Conservation (phyloP, 2,888 invertebrate species). For the Chrysomela aeneicollis region DNA sequence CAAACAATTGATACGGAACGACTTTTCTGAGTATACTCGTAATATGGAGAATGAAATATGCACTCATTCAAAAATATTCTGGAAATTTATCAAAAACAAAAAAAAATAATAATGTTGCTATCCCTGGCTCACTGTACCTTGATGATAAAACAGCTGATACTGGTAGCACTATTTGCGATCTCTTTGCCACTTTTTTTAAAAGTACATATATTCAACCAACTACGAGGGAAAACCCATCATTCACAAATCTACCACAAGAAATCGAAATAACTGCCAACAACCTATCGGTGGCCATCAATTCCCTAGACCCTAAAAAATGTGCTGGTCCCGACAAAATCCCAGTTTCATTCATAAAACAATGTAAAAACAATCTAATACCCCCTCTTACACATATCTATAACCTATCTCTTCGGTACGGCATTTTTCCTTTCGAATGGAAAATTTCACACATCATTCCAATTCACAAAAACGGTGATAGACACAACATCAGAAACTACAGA, state of each 20-base stretch:
- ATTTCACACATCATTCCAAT: neutral
- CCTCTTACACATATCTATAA: no score
- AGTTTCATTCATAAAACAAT: no score
- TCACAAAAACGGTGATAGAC: neutral
- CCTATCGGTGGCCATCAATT: neutral
- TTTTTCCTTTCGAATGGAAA: neutral
- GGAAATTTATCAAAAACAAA: neutral
- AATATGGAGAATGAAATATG: conserved; percentile 3
- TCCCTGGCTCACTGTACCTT: neutral
- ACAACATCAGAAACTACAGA: no score
- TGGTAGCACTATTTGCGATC: neutral
- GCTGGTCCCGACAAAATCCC: no score
- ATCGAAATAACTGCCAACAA: neutral
- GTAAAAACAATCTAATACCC: no score
- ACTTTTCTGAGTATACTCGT: conserved; percentile 3
- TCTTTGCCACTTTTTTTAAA: neutral
- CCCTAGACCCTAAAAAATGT: no score
- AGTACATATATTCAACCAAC: neutral
- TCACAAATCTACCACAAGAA: neutral
- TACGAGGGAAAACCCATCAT: neutral
- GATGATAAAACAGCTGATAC: neutral
- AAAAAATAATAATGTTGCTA: neutral
- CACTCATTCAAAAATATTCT: neutral
- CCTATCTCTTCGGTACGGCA: no score
- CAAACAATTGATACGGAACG: neutral